These are phyloP conservation scores for Mongoloraphidia duomilia DNA, from an alignment of 2,888 invertebrate species.

Conservation along the genomic window DNA sequence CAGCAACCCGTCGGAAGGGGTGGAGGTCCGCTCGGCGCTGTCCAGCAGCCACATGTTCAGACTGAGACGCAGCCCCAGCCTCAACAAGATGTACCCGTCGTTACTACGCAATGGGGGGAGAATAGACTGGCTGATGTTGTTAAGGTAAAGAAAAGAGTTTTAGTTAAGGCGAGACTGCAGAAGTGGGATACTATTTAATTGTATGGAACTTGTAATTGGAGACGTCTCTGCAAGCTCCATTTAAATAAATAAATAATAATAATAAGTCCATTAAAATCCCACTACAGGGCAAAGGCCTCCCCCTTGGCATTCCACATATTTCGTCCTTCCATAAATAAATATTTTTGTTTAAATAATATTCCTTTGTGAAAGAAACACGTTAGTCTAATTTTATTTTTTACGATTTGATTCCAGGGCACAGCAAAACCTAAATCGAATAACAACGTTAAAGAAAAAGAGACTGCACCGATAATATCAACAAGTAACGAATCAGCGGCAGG, in stretches of 20 bases:
- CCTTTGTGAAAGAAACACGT: background rate
- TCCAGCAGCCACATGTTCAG: conserved; percentile 19
- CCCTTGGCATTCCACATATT: too few species aligned
- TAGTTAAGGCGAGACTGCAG: too few species aligned
- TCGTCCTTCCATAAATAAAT: background rate
- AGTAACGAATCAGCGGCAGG: conserved; percentile 22
- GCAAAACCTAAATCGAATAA: conserved; percentile 40
- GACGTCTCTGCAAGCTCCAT: too few species aligned
- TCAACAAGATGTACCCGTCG: conserved; percentile 20
- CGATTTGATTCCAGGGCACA: conserved; percentile 32
- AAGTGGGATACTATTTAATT: background rate
- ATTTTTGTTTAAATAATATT: conserved; percentile 1
- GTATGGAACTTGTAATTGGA: too few species aligned
- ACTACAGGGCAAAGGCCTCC: too few species aligned
- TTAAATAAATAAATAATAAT: too few species aligned
- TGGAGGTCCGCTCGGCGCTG: conserved; percentile 9
- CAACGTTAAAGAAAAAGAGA: conserved; percentile 7
- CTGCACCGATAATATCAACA: conserved; percentile 13
- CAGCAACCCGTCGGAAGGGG: conserved; percentile 19
- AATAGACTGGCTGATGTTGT: conserved; percentile 66
- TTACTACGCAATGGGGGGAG: conserved; percentile 29
- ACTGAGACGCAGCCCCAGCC: conserved; percentile 16
- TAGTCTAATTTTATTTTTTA: background rate
- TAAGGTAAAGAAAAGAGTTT: conserved; percentile 25
- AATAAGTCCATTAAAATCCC: too few species aligned